These are phyloP conservation scores for Engraulis encrasicolus DNA, from an alignment of 2,113 vertebrate genomes.

Conservation along the genomic window DNA sequence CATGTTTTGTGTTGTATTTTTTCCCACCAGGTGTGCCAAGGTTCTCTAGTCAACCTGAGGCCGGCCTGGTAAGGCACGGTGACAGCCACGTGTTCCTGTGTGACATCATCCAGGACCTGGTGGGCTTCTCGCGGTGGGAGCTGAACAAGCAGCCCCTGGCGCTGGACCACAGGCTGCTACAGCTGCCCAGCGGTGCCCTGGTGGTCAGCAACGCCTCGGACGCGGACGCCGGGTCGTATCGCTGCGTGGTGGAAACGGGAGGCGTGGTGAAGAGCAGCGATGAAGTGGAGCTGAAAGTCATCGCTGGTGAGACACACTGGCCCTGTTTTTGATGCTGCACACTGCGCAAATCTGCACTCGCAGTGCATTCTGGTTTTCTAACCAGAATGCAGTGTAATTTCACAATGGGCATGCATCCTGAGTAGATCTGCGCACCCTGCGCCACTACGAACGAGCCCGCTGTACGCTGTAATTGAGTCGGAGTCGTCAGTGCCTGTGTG, in stretches of 20 bases:
- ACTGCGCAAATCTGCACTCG: neutral
- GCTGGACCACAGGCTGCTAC: conserved; percentile 70
- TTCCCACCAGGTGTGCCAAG: conserved; percentile 87
- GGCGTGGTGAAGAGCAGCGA: conserved; percentile 88
- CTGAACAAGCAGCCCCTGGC: conserved; percentile 77
- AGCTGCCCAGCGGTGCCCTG: conserved; percentile 82
- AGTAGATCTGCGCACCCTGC: no score
- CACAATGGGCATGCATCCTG: no score
- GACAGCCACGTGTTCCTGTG: conserved; percentile 84
- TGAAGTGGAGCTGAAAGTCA: conserved; percentile 84
- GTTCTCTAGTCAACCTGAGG: conserved; percentile 84
- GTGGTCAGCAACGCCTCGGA: conserved; percentile 85
- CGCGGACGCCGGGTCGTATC: conserved; percentile 83
- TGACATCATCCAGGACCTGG: conserved; percentile 85
- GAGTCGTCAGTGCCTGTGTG: no score
- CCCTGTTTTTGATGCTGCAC: neutral
- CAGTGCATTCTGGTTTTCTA: no score
- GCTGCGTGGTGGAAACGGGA: conserved; percentile 84
- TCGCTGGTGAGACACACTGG: conserved; percentile 79
- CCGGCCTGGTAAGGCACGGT: conserved; percentile 70
- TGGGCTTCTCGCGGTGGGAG: conserved; percentile 87
- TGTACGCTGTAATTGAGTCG: no score
- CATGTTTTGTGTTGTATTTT: neutral
- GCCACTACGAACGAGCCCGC: no score
- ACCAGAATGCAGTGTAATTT: no score